These are phyloP conservation scores for Callopanchax toddi DNA, from an alignment of 2,113 vertebrate species.

Conservation along the genomic window DNA sequence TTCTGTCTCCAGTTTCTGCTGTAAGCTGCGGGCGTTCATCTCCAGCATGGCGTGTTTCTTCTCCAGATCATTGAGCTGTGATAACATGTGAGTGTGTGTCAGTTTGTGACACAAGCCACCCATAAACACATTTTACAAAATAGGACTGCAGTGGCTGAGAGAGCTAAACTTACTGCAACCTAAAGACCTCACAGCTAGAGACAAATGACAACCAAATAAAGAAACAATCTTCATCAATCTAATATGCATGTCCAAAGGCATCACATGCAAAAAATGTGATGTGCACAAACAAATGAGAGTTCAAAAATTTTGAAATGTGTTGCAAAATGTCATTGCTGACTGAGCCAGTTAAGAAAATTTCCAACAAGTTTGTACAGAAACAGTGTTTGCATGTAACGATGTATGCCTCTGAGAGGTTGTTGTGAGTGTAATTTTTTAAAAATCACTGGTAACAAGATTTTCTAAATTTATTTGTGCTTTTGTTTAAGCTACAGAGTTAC, in stretches of 20 bases:
- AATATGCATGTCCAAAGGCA: background rate
- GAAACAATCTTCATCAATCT: background rate
- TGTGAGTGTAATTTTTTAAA: too few relatives aligned
- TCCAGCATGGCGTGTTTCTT: constrained; percentile 99
- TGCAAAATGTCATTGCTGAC: too few relatives aligned
- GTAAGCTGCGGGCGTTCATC: constrained; percentile 96
- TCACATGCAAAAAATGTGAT: background rate
- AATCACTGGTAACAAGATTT: too few relatives aligned
- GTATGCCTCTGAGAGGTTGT: too few relatives aligned
- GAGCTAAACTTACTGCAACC: background rate
- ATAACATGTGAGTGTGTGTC: constrained; percentile 16
- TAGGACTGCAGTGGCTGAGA: background rate
- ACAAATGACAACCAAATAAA: background rate
- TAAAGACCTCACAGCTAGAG: background rate
- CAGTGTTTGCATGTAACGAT: too few relatives aligned
- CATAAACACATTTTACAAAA: constrained; percentile 1
- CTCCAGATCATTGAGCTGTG: constrained; percentile 94
- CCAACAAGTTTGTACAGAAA: too few relatives aligned
- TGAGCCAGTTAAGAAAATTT: too few relatives aligned
- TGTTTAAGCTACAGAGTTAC: too few relatives aligned
- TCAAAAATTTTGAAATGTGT: too few relatives aligned
- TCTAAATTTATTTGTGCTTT: too few relatives aligned
- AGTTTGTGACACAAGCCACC: background rate
- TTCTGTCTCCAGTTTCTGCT: constrained; percentile 98
- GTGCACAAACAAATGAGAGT: background rate